Evolutionary conservation across 1,140 invertebrate species (phyloP).

Genomic region (Sinella curviseta): DNA sequence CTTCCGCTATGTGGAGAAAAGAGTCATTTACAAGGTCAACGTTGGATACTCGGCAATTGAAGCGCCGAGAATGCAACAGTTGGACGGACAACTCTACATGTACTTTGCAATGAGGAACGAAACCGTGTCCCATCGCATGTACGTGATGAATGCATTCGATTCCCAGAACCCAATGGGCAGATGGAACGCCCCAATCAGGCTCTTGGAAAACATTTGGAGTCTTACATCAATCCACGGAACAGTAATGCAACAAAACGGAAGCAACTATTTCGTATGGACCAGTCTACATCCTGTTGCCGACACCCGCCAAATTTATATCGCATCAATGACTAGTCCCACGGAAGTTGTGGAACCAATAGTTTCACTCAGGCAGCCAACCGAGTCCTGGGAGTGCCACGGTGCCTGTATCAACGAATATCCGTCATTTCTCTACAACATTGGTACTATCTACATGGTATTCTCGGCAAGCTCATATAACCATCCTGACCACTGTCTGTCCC

Average conservation of each 20-base stretch:
- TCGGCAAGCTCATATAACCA: slow-evolving; percentile 16
- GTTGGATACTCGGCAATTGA: slow-evolving; percentile 29
- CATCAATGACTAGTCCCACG: slow-evolving; percentile 31
- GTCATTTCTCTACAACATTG: slow-evolving; percentile 13
- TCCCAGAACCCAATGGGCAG: slow-evolving; percentile 32
- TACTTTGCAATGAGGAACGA: slow-evolving; percentile 39
- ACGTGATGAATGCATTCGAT: slow-evolving; percentile 36
- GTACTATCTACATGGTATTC: slow-evolving; percentile 10
- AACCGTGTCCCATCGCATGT: slow-evolving; percentile 35
- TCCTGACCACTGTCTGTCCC: slow-evolving; percentile 18
- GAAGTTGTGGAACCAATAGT: slow-evolving; percentile 17
- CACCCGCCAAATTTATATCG: slow-evolving; percentile 42
- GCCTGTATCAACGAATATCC: slow-evolving; percentile 23
- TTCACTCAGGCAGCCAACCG: slow-evolving; percentile 26
- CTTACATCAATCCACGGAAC: slow-evolving; percentile 39
- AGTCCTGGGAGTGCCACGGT: slow-evolving; percentile 31
- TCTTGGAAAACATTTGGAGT: no score
- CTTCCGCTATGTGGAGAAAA: slow-evolving; percentile 22
- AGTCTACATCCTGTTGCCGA: neutral
- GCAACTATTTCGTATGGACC: slow-evolving; percentile 27
- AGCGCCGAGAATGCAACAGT: slow-evolving; percentile 34
- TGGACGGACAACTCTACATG: slow-evolving; percentile 40
- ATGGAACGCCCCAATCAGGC: slow-evolving; percentile 28
- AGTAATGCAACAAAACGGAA: slow-evolving; percentile 2
- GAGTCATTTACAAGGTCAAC: slow-evolving; percentile 22